Percentiles rank a stretch among this genome's conserved stretches.
These are phyloP conservation scores for Stenopsyche tienmushanensis DNA, from an alignment of 1,140 invertebrate genomes.

Conservation along the genomic window DNA sequence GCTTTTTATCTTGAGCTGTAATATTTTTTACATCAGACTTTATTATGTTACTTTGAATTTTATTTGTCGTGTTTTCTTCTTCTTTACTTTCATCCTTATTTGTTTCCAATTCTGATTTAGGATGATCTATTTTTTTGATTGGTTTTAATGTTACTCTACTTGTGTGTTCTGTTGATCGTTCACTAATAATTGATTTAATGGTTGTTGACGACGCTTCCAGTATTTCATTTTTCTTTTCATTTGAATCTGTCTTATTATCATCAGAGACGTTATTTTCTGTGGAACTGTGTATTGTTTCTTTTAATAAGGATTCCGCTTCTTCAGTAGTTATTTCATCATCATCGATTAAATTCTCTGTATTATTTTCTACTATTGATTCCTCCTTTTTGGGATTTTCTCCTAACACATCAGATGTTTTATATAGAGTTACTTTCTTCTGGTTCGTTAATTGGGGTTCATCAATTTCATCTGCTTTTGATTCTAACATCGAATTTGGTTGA, in stretches of 20 bases:
- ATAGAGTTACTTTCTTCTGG: neutral
- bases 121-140: too few species aligned
- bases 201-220: neutral
- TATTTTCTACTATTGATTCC: neutral
- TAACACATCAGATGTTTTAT: neutral
- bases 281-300: neutral
- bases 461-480: neutral
- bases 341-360: neutral
- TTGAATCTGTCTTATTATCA: too few species aligned
- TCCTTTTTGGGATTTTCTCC: neutral
- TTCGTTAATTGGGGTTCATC: neutral
- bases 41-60: too few species aligned
- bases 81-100: too few species aligned
- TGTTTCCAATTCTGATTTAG: too few species aligned
- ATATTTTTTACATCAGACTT: too few species aligned
- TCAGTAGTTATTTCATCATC: too few species aligned
- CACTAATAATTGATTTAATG: neutral
- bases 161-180: too few species aligned
- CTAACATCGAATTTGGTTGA: slow-evolving; percentile 12
- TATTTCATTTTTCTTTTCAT: neutral
- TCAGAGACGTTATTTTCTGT: neutral
- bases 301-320: too few species aligned
- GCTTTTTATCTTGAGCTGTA: too few species aligned
- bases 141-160: too few species aligned
- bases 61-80: too few species aligned